Percentiles rank a stretch among this genome's conserved stretches.
Conservation (phyloP, 2,797 vertebrate genomes). For the Pipistrellus nathusii region DNA sequence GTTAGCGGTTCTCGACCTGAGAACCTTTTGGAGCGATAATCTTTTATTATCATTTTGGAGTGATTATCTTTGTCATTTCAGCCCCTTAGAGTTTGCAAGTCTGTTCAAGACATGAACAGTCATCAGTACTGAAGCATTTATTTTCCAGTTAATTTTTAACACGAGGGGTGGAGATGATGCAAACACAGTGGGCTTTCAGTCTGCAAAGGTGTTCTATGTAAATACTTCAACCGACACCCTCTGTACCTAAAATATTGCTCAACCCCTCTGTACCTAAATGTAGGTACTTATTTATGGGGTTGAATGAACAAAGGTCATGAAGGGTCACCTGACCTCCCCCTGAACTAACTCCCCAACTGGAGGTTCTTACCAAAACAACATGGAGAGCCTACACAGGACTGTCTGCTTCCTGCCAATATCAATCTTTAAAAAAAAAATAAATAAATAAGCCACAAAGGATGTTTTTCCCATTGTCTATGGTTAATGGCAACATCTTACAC, state of each 20-base stretch:
- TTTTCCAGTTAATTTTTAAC: slow-evolving; percentile 52
- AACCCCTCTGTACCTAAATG: neutral
- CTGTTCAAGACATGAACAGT: neutral
- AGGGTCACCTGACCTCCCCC: neutral
- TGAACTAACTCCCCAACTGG: neutral
- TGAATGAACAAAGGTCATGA: neutral
- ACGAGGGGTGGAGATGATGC: neutral
- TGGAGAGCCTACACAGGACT: too few species aligned
- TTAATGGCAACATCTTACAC: slow-evolving; percentile 32
- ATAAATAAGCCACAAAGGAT: neutral
- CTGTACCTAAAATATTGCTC: neutral
- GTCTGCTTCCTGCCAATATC: neutral
- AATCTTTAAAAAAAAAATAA: neutral
- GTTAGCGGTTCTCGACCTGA: too few species aligned
- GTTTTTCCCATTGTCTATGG: slow-evolving; percentile 45
- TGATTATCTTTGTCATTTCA: too few species aligned
- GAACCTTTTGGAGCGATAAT: neutral
- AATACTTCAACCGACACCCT: neutral
- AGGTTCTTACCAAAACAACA: neutral
- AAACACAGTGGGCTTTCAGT: neutral
- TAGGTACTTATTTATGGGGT: neutral
- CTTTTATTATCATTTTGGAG: too few species aligned
- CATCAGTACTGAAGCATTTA: neutral
- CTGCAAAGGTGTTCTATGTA: neutral
- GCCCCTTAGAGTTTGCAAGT: neutral